A percentile compares a stretch with the other conserved stretches of the same genome.
These are phyloP conservation scores for Mythimna loreyi DNA, from an alignment of 2,888 invertebrate species.

Conservation along the genomic window DNA sequence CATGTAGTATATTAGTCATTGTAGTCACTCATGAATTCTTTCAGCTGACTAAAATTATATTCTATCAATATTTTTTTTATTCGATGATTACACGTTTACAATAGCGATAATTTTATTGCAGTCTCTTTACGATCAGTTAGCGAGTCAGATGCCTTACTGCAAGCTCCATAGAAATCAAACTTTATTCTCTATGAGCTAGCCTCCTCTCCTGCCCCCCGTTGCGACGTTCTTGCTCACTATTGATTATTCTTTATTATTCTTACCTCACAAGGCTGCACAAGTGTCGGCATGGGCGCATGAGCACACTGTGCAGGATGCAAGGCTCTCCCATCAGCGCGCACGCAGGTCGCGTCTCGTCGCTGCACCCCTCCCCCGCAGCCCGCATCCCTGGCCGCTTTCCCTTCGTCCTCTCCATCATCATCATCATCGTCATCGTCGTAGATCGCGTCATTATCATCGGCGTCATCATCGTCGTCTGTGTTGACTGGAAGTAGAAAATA, in stretches of 20 bases:
- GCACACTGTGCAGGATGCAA: slow-evolving; percentile 87
- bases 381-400: slow-evolving; percentile 69
- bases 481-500: slow-evolving; percentile 55
- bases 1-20: not conserved
- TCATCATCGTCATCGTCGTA: slow-evolving; percentile 82
- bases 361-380: slow-evolving; percentile 92
- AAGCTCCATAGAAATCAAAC: too few species aligned
- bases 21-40: slow-evolving; percentile 4
- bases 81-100: too few species aligned
- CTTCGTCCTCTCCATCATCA: slow-evolving; percentile 77
- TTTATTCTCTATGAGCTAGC: too few species aligned
- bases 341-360: slow-evolving; percentile 90
- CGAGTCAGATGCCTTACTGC: too few species aligned
- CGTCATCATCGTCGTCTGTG: slow-evolving; percentile 81
- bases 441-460: slow-evolving; percentile 81
- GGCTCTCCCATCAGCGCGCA: slow-evolving; percentile 86
- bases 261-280: slow-evolving; percentile 90
- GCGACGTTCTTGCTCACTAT: too few species aligned
- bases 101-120: too few species aligned
- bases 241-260: too few species aligned
- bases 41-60: not conserved
- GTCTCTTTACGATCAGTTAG: too few species aligned
- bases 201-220: too few species aligned
- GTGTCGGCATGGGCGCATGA: slow-evolving; percentile 87
- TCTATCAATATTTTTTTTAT: too few species aligned